A percentile compares a stretch with the other conserved stretches of the same genome.
These are phyloP conservation scores for Zygogramma bicolorata DNA, from an alignment of 2,888 invertebrate species.

Conservation along the genomic window DNA sequence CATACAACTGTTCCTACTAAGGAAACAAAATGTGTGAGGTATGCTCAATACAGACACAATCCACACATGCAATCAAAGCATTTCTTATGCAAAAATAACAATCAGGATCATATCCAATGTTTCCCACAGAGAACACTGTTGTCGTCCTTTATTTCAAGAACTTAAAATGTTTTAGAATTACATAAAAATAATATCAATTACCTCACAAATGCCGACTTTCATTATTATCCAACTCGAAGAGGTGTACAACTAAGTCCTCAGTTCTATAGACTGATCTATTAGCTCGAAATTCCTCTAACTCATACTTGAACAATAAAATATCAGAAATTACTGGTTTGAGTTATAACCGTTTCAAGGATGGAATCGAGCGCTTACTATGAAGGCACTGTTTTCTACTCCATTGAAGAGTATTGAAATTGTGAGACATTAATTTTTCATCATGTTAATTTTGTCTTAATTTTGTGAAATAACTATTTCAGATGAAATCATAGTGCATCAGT, in stretches of 20 bases:
- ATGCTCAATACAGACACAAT: neutral
- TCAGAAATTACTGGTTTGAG: neutral
- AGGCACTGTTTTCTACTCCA: no score
- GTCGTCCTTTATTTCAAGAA: constrained; percentile 3
- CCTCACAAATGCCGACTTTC: no score
- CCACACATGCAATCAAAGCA: neutral
- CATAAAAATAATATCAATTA: neutral
- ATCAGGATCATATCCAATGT: neutral
- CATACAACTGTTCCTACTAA: constrained; percentile 7
- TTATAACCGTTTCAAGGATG: neutral
- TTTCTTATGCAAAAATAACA: constrained; percentile 9
- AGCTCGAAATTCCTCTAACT: neutral
- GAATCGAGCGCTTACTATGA: no score
- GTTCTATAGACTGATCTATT: no score
- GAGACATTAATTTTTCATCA: no score
- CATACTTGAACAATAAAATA: neutral
- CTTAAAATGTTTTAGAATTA: neutral
- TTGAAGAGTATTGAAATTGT: no score
- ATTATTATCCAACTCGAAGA: neutral
- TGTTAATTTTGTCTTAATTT: no score
- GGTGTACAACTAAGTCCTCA: neutral
- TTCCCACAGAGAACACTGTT: constrained; percentile 6
- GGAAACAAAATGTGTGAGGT: neutral
- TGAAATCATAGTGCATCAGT: no score
- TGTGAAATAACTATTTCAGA: no score